phyloP scores from a whole-genome alignment of 2,888 invertebrate species.

The Heteropelma amictum region DNA sequence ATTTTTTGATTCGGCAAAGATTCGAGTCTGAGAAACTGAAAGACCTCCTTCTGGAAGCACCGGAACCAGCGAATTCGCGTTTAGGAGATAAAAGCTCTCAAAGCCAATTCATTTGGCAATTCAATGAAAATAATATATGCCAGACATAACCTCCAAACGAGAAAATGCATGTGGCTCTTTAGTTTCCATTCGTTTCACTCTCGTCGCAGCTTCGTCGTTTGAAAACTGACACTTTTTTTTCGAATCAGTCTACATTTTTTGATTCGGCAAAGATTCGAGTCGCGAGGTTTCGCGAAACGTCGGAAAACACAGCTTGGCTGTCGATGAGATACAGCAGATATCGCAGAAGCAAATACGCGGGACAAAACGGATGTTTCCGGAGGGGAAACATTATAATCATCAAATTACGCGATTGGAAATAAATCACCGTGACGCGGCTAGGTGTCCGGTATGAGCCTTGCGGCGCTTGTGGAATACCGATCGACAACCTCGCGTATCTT shows the following conservation, averaged over 20 bases:
- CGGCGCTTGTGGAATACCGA: slow-evolving; percentile 46
- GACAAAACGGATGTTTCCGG: slow-evolving; percentile 18
- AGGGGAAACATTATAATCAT: slow-evolving; percentile 36
- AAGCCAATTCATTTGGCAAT: slow-evolving; percentile 1
- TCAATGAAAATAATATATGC: background rate
- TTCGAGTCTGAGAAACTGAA: background rate
- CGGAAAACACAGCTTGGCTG: background rate
- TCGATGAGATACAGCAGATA: background rate
- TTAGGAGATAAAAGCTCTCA: background rate
- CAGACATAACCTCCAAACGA: background rate
- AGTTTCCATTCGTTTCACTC: background rate
- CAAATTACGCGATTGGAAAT: slow-evolving; percentile 42
- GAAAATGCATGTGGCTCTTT: background rate
- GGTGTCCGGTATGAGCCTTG: slow-evolving; percentile 26
- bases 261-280: background rate
- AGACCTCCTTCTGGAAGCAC: background rate
- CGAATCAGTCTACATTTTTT: background rate
- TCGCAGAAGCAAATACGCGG: slow-evolving; percentile 5
- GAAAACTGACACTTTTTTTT: too few relatives aligned
- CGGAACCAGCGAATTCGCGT: slow-evolving; percentile 20
- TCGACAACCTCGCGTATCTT: slow-evolving; percentile 38
- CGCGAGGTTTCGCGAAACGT: background rate
- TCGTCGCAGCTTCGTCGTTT: too few relatives aligned
- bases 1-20: background rate
- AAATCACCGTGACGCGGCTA: slow-evolving; percentile 21